Evolutionary conservation across 2,797 vertebrate genomes (phyloP).

Genomic region (Sebastes alutus): DNA sequence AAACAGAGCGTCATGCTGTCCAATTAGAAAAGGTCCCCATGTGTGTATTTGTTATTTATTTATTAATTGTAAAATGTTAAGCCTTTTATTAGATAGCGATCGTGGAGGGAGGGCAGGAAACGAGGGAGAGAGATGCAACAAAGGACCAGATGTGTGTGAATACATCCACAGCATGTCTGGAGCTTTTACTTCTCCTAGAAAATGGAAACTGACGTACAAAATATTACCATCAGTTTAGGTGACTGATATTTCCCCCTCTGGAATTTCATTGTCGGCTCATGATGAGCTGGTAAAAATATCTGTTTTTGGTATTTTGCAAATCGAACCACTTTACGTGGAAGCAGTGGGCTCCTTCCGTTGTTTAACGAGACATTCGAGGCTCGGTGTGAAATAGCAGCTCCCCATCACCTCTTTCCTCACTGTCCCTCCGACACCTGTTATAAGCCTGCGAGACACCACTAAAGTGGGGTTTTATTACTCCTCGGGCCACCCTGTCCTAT

Average conservation of each 20-base stretch:
- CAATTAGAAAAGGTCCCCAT: background rate
- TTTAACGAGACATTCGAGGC: constrained; percentile 58
- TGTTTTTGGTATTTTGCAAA: constrained; percentile 24
- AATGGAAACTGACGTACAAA: background rate
- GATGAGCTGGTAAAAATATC: constrained; percentile 5
- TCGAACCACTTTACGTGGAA: constrained; percentile 7
- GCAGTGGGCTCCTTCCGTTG: constrained; percentile 17
- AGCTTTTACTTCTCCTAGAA: background rate
- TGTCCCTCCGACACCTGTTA: constrained; percentile 58
- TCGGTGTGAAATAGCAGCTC: constrained; percentile 60
- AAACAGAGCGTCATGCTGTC: background rate
- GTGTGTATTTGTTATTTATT: background rate
- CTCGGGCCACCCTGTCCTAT: constrained; percentile 21
- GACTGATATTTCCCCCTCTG: background rate
- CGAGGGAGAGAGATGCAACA: background rate
- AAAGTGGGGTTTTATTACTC: constrained; percentile 53
- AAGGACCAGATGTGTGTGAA: background rate
- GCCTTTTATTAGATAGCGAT: background rate
- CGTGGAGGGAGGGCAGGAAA: background rate
- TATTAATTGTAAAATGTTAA: background rate
- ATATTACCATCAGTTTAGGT: background rate
- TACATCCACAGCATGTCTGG: background rate
- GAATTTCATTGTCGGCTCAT: background rate
- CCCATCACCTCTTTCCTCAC: constrained; percentile 54
- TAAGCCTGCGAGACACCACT: constrained; percentile 37